Evolutionary conservation across 2,888 invertebrate genomes (phyloP), one percentile per base, ranked within the genome.

Genomic region (Drosophila mercatorum): DNA sequence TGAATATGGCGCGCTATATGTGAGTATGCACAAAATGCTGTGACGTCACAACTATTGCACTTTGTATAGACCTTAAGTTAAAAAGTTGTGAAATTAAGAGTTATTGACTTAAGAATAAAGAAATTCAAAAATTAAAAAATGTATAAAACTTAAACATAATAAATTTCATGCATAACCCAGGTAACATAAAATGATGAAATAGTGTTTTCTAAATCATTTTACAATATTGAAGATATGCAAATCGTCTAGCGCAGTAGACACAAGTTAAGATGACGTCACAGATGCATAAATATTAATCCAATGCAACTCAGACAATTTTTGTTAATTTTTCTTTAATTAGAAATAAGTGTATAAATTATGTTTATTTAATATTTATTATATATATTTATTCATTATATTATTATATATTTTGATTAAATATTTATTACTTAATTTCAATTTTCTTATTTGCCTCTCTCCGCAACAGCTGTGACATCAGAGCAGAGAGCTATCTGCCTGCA

Each of bases 391-490:
- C 2, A 22, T 22, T 22, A 22, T 22, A 22, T 22, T 22, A 22
- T 22, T 22, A 22, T 22, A 2, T 28, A 5, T 28, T 28, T 5
- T 2, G 0, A 0, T 28, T 31, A 0, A 31, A 31, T 31, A 31
- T 6, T 31, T 31, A 7, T 51, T 17, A n/a, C 28, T 17, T 36
- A 2, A n/a, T 31, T 7, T 31, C 0, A 11, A n/a, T 11, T 22
- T 36, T 7, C 1, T 34, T 34, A 11, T 2, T 47, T 47, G 10
- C n/a, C n/a, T 0, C 28, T n/a, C 17, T 11, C 31, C 31, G 31
- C 8, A 34, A 28, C 34, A 40, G 34, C 40, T 66, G 75, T 72
- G 76, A 68, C 72, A 58, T 56, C 40, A 61, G 47, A 51, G 60
- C 51, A 36, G 11, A 41, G 22, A 6, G 17, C 14, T 36, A 40